phyloP scores from a whole-genome alignment of 2,888 invertebrate genomes.

The Pasiphila rectangulata region DNA sequence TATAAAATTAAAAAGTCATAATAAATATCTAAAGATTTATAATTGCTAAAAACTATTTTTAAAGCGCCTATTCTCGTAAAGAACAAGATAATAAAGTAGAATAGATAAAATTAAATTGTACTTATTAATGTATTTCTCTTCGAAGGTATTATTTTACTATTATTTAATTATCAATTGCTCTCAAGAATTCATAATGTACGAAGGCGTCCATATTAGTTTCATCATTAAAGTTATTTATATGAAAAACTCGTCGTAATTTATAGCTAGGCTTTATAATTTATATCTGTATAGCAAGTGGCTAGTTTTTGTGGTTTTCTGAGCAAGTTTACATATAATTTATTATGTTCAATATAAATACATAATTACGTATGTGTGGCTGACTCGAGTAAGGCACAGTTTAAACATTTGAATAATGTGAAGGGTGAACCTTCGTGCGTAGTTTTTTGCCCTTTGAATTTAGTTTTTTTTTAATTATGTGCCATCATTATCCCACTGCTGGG shows the following conservation, averaged over 20 bases:
- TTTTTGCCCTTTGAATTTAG: too few relatives aligned
- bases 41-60: too few relatives aligned
- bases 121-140: too few relatives aligned
- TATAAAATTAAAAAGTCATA: too few relatives aligned
- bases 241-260: slow-evolving; percentile 22
- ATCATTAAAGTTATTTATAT: slow-evolving; percentile 16
- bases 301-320: slow-evolving; percentile 18
- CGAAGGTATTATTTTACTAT: not conserved
- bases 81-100: too few relatives aligned
- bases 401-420: too few relatives aligned
- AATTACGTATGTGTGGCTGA: not conserved
- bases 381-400: not conserved
- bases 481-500: too few relatives aligned
- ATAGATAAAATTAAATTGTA: too few relatives aligned
- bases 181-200: slow-evolving; percentile 15
- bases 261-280: slow-evolving; percentile 12
- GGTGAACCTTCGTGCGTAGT: too few relatives aligned
- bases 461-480: too few relatives aligned
- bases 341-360: not conserved
- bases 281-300: slow-evolving; percentile 6
- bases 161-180: not conserved
- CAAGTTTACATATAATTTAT: not conserved
- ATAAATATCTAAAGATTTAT: too few relatives aligned
- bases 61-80: too few relatives aligned
- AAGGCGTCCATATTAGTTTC: slow-evolving; percentile 11